Evolutionary conservation across 2,888 invertebrate genomes (phyloP), one percentile per base, ranked within the genome.

Genomic region (Brassicogethes aeneus): DNA sequence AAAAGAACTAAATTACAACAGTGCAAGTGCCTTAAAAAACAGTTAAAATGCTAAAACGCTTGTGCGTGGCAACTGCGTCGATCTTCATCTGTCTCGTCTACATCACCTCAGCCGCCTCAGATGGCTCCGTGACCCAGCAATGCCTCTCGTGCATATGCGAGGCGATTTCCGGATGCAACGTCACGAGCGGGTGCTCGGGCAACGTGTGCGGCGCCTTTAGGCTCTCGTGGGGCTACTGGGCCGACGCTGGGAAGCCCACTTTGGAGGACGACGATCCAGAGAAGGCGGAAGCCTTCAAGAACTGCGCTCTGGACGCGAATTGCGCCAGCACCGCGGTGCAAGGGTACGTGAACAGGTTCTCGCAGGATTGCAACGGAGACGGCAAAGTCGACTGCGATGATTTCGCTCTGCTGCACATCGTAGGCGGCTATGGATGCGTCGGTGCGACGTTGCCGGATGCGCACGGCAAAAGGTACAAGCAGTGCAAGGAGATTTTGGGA

Each of bases 191-290:
- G 16, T 85, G 85, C 48, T 68, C 68, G 1, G 79, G 77, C 0
- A 79, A 80, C 37, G 73, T 77, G 37, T 87, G 87, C 54, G 87
- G 87, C 1, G 72, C 85, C 34, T 87, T 85, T 70, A 73, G 75
- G 41, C 85, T 88, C 54, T 85, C 86, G 2, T 83, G 83, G 82
- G 77, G 77, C 0, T 88, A 87, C 60, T 88, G 88, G 88, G 69
- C 80, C 1, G 88, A 88, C 58, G 75, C 75, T 16, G 82, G 81
- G 30, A 81, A 80, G 57, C 79, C 76, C 1, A 76, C 76, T 1
- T 42, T 79, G 5, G 56, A 68, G 1, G 71, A 73, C 14, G 71
- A 75, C 42, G 59, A 70, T 0, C 66, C 70, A 34, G 72, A 73
- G 10, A 49, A 63, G 0, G 52, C 65, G 41, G 62, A 70, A 80